Evolutionary conservation across 2,797 vertebrate genomes (phyloP), one percentile per base, ranked within the genome.

Genomic region (Alectoris magna): DNA sequence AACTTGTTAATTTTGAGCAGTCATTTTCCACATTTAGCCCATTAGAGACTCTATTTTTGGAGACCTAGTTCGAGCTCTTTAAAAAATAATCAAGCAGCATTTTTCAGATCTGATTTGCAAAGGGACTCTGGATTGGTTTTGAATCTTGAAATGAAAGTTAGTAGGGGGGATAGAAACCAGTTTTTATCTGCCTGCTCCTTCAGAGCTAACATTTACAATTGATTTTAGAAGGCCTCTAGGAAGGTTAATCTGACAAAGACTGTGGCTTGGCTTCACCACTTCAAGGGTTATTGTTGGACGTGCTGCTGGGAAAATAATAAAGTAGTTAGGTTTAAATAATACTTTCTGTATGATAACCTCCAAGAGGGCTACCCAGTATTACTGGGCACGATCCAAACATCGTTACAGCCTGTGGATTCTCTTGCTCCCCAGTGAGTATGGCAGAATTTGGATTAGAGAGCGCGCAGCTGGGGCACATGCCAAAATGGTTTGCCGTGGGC

Each of bases 61-160:
- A 96, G 96, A 95, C 97, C 94, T 96, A 96, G 89, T 96, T 96
- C 86, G 81, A 96, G 94, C 91, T 96, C 93, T 96, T 97, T 94
- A 97, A 96, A 96, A 97, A 96, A 94, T 94, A 96, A 97, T 96
- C 96, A 97, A 95, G 91, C 93, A 91, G 83, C 84, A 94, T 96
- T 97, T 96, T 93, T 96, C 84, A 85, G 74, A 93, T 95, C 88
- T 95, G 89, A 91, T 95, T 95, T 91, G 92, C 90, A 92, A 85
- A 94, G 82, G 92, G 87, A 85, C 63, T 84, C 84, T 78, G 89
- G 66, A 89, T 94, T 92, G 89, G 91, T 71, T 91, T 96, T 93
- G 86, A 87, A 91, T 92, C 89, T 91, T 94, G 84, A 93, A 91
- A 71, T 79, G 90, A 66, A 95, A 96, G 78, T 87, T 91, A 22